These are phyloP conservation scores for Odontothrips loti DNA, from an alignment of 2,888 invertebrate species.

Conservation along the genomic window DNA sequence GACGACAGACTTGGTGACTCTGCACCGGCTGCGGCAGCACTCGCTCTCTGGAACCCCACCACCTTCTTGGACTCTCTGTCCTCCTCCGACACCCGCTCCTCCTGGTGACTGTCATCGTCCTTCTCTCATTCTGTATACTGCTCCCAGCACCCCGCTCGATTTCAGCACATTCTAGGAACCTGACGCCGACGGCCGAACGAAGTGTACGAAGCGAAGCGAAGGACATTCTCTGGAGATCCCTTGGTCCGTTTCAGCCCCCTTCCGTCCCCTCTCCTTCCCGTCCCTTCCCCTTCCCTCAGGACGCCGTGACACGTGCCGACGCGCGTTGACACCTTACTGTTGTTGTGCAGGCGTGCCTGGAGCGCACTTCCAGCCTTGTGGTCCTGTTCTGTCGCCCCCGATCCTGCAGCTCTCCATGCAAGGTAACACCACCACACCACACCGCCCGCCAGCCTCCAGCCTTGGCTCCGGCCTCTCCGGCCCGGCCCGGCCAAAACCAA, in stretches of 20 bases:
- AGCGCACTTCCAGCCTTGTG: constrained; percentile 19
- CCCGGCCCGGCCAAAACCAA: no score
- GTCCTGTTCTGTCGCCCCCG: constrained; percentile 11
- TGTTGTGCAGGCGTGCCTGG: constrained; percentile 20
- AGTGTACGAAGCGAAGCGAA: not conserved
- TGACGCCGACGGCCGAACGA: no score
- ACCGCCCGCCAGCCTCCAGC: no score
- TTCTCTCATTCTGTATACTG: not conserved
- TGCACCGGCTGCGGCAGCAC: no score
- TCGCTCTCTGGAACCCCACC: no score
- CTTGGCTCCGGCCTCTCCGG: no score
- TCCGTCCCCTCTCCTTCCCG: not conserved
- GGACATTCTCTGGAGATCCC: not conserved
- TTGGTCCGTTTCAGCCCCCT: not conserved
- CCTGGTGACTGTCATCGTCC: not conserved
- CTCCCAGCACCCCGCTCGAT: not conserved
- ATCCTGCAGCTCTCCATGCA: not conserved
- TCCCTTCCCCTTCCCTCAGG: not conserved
- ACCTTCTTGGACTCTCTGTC: not conserved
- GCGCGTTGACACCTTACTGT: not conserved
- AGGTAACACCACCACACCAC: not conserved
- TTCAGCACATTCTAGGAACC: no score
- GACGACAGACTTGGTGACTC: no score
- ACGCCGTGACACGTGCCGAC: not conserved
- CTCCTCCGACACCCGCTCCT: constrained; percentile 12